phyloP scores from a whole-genome alignment of 1,140 invertebrate genomes.

The Orius laevigatus region DNA sequence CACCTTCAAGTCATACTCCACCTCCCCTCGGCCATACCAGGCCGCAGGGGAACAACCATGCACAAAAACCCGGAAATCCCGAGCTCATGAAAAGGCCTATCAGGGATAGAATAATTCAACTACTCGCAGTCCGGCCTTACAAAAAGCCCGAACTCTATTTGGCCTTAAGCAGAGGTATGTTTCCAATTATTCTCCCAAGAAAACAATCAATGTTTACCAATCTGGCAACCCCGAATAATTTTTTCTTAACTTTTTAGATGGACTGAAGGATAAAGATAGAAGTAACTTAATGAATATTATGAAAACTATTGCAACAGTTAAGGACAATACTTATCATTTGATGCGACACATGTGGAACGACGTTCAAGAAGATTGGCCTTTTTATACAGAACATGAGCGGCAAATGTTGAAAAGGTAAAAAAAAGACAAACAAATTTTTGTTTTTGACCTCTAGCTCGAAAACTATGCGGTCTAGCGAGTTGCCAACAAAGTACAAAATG shows the following conservation, averaged over 20 bases:
- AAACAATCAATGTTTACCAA: conserved; percentile 1
- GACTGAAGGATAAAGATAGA: conserved; percentile 67
- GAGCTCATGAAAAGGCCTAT: conserved; percentile 52
- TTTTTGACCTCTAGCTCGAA: too few species aligned
- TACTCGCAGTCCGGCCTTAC: conserved; percentile 76
- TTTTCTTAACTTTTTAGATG: conserved; percentile 45
- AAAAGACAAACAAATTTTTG: too few species aligned
- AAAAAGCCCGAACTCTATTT: conserved; percentile 80
- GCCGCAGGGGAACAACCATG: conserved; percentile 20
- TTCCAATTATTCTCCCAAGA: background rate
- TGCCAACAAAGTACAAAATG: too few species aligned
- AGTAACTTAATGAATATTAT: conserved; percentile 47
- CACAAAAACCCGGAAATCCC: conserved; percentile 27
- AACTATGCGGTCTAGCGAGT: too few species aligned
- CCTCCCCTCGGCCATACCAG: conserved; percentile 15
- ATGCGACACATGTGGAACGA: conserved; percentile 76
- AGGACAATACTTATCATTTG: conserved; percentile 78
- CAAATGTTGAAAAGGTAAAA: conserved; percentile 67
- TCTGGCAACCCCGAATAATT: background rate
- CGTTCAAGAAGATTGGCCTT: conserved; percentile 86
- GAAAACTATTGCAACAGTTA: conserved; percentile 57
- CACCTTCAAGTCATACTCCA: conserved; percentile 19
- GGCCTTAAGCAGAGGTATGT: conserved; percentile 56
- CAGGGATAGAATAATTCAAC: conserved; percentile 81
- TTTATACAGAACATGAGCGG: conserved; percentile 75